phyloP scores from a whole-genome alignment of 2,113 vertebrate genomes.

The Forbesichthys agassizii region DNA sequence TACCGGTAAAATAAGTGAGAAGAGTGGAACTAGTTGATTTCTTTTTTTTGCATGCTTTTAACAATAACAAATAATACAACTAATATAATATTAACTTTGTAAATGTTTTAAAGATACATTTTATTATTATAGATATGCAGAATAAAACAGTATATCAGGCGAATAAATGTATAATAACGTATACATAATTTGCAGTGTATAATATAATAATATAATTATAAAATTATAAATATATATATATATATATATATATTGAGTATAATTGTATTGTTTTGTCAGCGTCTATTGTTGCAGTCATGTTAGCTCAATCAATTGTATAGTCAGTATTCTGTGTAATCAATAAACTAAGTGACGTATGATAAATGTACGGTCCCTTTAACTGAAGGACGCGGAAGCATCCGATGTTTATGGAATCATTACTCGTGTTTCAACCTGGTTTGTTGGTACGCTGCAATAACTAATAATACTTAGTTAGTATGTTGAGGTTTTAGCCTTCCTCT shows the following conservation, averaged over 20 bases:
- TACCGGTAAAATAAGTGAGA: conserved; percentile 57
- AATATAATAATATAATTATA: not conserved
- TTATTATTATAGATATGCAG: not conserved
- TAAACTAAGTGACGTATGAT: not conserved
- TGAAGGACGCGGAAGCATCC: conserved; percentile 69
- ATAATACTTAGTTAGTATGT: not conserved
- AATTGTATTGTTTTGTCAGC: no score
- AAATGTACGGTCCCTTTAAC: conserved; percentile 56
- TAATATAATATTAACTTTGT: not conserved
- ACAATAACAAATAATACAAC: not conserved
- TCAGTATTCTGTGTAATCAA: not conserved
- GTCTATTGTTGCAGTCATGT: not conserved
- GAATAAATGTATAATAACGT: not conserved
- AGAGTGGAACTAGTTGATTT: conserved; percentile 44
- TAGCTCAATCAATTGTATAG: not conserved
- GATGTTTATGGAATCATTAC: conserved; percentile 42
- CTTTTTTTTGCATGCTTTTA: not conserved
- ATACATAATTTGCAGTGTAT: no score
- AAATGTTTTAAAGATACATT: not conserved
- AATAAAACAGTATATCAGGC: not conserved
- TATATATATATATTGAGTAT: not conserved
- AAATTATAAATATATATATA: not conserved
- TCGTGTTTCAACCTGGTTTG: conserved; percentile 17
- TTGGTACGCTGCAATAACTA: not conserved
- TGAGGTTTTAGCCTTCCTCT: not conserved